Evolutionary conservation across 2,113 vertebrate genomes (phyloP).

Genomic region (Speoplatyrhinus poulsoni): DNA sequence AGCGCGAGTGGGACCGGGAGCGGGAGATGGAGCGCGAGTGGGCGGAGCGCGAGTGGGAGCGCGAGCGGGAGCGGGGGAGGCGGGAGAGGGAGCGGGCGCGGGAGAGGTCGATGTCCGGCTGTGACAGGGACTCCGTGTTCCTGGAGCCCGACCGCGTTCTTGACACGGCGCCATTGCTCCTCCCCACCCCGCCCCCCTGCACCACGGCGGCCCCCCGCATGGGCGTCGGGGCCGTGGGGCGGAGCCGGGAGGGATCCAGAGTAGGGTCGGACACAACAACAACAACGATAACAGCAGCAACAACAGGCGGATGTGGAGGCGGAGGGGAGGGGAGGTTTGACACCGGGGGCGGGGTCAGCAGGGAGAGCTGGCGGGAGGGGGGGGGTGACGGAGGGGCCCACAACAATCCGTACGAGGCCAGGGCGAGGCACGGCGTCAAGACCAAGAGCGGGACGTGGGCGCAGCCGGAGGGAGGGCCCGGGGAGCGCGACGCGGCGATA

Average conservation of each 20-base stretch:
- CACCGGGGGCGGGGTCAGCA: slow-evolving; percentile 47
- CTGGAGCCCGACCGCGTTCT: slow-evolving; percentile 65
- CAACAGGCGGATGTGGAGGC: slow-evolving; percentile 21
- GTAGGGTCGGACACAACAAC: slow-evolving; percentile 43
- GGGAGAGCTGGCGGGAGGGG: slow-evolving; percentile 39
- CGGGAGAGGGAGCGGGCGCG: slow-evolving; percentile 66
- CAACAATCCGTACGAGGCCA: slow-evolving; percentile 44
- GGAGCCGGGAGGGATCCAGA: slow-evolving; percentile 64
- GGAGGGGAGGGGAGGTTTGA: slow-evolving; percentile 43
- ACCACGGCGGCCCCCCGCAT: slow-evolving; percentile 66
- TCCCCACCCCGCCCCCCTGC: slow-evolving; percentile 63
- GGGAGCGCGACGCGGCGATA: slow-evolving; percentile 42
- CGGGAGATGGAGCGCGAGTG: slow-evolving; percentile 69
- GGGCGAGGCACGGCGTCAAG: slow-evolving; percentile 45
- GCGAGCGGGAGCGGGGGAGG: slow-evolving; percentile 64
- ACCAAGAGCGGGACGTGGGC: slow-evolving; percentile 44
- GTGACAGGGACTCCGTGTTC: slow-evolving; percentile 69
- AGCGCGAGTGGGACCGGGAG: slow-evolving; percentile 54
- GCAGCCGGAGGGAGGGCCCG: slow-evolving; percentile 54
- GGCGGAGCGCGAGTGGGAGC: slow-evolving; percentile 68
- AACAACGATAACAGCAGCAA: no score
- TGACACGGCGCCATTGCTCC: slow-evolving; percentile 74
- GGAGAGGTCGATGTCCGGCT: slow-evolving; percentile 62
- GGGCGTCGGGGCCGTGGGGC: slow-evolving; percentile 65
- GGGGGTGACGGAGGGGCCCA: slow-evolving; percentile 27